Conservation (phyloP, 2,888 invertebrate genomes). For the Drosophila formosana region DNA sequence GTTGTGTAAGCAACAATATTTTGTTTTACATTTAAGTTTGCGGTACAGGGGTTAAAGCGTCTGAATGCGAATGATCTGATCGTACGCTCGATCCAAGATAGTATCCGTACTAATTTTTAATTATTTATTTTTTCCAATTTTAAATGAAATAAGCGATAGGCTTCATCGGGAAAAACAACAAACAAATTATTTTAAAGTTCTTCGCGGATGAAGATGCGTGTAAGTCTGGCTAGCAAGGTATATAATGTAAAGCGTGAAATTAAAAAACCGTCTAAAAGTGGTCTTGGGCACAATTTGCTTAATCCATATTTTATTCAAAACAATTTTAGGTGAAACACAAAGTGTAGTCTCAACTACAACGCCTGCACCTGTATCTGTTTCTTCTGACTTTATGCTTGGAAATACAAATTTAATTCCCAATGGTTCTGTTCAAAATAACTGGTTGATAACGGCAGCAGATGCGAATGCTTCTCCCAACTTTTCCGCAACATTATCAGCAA, state of each 20-base stretch:
- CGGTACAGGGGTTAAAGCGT: no score
- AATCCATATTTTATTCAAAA: not conserved
- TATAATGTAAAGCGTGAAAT: not conserved
- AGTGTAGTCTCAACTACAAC: slow-evolving; percentile 4
- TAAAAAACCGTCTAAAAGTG: not conserved
- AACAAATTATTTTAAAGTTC: no score
- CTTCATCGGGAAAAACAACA: no score
- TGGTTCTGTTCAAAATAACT: slow-evolving; percentile 49
- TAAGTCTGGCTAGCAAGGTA: no score
- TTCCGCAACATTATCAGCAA: slow-evolving; percentile 76
- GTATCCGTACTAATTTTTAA: no score
- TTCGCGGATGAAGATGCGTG: no score
- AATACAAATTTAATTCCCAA: slow-evolving; percentile 9
- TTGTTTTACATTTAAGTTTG: no score
- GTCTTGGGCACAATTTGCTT: not conserved
- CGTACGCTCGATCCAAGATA: no score
- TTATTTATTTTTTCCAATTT: no score
- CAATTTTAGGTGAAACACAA: slow-evolving; percentile 43
- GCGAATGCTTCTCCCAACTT: slow-evolving; percentile 22
- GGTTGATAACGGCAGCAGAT: slow-evolving; percentile 54
- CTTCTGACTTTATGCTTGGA: slow-evolving; percentile 3
- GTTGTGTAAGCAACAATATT: no score
- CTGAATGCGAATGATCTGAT: no score
- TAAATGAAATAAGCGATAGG: no score
- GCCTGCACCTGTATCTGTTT: not conserved